A percentile compares a stretch with the other conserved stretches of the same genome.
These are phyloP conservation scores for Vanessa cardui DNA, from an alignment of 2,888 invertebrate species.

Conservation along the genomic window DNA sequence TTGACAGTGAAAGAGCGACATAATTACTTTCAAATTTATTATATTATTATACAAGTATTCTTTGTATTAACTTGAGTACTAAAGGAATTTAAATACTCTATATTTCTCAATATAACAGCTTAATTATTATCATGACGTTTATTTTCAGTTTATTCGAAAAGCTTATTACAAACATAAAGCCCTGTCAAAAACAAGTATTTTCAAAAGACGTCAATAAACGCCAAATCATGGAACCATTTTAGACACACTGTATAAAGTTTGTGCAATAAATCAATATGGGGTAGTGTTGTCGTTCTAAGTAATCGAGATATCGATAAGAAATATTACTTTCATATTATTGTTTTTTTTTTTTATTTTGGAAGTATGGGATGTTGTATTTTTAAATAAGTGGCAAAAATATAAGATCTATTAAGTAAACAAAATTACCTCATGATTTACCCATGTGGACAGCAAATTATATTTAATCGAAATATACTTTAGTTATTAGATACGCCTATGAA, in stretches of 20 bases:
- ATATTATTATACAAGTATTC: background rate
- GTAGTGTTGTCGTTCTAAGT: constrained; percentile 17
- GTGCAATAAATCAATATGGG: constrained; percentile 31
- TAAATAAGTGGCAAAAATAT: no score
- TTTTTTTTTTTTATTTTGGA: background rate
- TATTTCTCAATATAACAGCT: background rate
- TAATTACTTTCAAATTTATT: no score
- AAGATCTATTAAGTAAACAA: no score
- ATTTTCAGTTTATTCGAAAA: background rate
- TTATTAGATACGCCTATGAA: no score
- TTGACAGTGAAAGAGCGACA: no score
- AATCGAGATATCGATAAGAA: constrained; percentile 18
- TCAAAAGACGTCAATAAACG: constrained; percentile 29
- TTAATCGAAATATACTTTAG: no score
- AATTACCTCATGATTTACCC: no score
- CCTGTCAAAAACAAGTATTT: constrained; percentile 28
- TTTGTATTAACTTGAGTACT: background rate
- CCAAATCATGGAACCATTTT: constrained; percentile 26
- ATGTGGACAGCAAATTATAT: no score
- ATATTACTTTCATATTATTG: background rate
- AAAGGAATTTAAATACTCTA: background rate
- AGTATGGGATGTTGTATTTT: background rate
- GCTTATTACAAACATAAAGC: constrained; percentile 8
- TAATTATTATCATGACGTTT: background rate
- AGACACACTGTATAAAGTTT: constrained; percentile 27